These are phyloP conservation scores for Brachionus asplanchnoidis DNA, from an alignment of 1,140 invertebrate species.

Conservation along the genomic window DNA sequence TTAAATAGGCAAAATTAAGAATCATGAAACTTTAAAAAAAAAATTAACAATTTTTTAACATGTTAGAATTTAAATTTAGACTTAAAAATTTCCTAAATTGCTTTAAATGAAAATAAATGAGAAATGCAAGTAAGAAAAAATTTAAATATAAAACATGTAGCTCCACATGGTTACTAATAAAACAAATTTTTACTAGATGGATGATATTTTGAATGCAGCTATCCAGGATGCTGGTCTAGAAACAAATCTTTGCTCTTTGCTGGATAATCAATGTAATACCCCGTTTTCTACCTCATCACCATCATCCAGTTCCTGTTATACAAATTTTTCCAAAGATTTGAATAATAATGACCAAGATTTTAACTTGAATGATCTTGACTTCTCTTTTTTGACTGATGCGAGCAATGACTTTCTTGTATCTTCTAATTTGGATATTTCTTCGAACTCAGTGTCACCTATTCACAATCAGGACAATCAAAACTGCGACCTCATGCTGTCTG, in stretches of 20 bases:
- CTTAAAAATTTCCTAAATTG: not conserved
- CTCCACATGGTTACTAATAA: not conserved
- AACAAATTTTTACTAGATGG: conserved; percentile 25
- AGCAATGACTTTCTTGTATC: not conserved
- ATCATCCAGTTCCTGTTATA: conserved; percentile 15
- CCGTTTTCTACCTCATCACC: not conserved
- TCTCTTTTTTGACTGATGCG: not conserved
- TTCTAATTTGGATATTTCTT: not conserved
- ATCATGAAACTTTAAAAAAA: too few species aligned
- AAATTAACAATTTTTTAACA: not conserved
- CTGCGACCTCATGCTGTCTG: not conserved
- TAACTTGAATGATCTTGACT: conserved; percentile 4
- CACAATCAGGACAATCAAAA: not conserved
- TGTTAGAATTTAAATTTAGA: not conserved
- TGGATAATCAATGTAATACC: not conserved
- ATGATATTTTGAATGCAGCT: conserved; percentile 40
- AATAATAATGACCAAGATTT: conserved; percentile 22
- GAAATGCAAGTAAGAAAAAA: conserved; percentile 32
- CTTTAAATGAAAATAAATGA: not conserved
- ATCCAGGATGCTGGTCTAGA: conserved; percentile 36
- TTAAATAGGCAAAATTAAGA: too few species aligned
- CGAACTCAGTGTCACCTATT: not conserved
- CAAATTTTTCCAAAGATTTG: not conserved
- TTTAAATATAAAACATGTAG: not conserved
- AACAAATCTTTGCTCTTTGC: not conserved